These are phyloP conservation scores for Camponotus fellah DNA, from an alignment of 2,888 invertebrate genomes.

Conservation along the genomic window DNA sequence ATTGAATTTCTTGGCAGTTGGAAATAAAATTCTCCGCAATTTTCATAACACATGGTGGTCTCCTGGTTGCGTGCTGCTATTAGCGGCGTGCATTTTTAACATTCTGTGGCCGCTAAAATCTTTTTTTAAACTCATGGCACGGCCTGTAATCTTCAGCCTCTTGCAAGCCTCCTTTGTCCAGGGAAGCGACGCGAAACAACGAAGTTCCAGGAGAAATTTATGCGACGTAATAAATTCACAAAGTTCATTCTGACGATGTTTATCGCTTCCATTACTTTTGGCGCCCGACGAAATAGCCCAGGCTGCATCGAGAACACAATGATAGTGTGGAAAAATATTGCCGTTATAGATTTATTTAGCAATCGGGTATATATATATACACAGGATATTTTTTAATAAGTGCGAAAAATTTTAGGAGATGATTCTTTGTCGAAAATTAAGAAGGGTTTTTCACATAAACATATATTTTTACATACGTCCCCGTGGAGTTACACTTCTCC, in stretches of 20 bases:
- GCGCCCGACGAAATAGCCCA: constrained; percentile 32
- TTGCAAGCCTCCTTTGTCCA: neutral
- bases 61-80: neutral
- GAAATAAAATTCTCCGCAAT: neutral
- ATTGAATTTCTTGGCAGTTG: neutral
- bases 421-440: no score
- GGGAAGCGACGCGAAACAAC: constrained; percentile 12
- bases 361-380: neutral
- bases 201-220: constrained; percentile 50
- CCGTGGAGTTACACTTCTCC: no score
- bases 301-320: constrained; percentile 37
- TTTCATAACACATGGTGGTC: neutral
- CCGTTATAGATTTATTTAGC: constrained; percentile 39
- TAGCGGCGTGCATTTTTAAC: neutral
- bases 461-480: no score
- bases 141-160: neutral
- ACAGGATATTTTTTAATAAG: no score
- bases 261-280: constrained; percentile 60
- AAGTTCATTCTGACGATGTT: constrained; percentile 57
- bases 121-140: neutral
- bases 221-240: constrained; percentile 48
- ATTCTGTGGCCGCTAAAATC: neutral
- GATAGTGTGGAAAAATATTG: constrained; percentile 50
- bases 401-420: no score
- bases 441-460: no score